Base-by-base conservation (phyloP, 2,797 vertebrate genomes). In the Mormyrops boulengeri region DNA sequence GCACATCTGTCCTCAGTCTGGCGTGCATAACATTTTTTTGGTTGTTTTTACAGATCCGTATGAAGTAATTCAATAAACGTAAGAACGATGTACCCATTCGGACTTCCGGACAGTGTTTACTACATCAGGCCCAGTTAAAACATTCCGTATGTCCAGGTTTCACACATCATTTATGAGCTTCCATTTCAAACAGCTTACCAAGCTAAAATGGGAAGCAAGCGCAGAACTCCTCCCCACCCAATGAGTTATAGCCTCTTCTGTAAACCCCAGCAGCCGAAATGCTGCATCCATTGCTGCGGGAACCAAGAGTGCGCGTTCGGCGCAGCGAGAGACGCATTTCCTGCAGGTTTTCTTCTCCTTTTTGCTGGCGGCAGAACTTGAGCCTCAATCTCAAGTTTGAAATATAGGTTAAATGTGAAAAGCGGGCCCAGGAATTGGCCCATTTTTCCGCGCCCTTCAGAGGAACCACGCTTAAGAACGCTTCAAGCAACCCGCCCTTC, bases 341-440 rank as follows among this genome's bases (percentile, higher is more conserved):
- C 82, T 85, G 44, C 49, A 49, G 82, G 47, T 85, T 85, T 53
- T 50, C 84, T 30, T 86, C 84, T 85, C 47, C 26, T 53, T 86
- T 85, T 47, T 55, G 49, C 84, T 30, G 84, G 12, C 17, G 44
- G 82, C 47, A 4, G 47, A 86, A 34, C 84, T 53, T 53, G 12
- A 34, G 49, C 12, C 84, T 85, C 47, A 52, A 30, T 30, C 82
- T 85, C 84, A 86, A 86, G 84, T 55, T 86, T 53, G 50, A 55
- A 50, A 86, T 86, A 53, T 86, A 86, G 47, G 22, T 86, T 52
- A 86, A 86, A 80, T 80, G 77, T 80, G 77, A 47, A 44, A 80
- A 19, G 77, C 77, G 77, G 38, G 73, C 73, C 17, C 73, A 6
- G 77, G 77, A 80, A 47, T 41, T n/a, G 41, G 77, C 77, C 77